Evolutionary conservation across 2,888 invertebrate species (phyloP).

Genomic region (Drosophila atroscutellata): DNA sequence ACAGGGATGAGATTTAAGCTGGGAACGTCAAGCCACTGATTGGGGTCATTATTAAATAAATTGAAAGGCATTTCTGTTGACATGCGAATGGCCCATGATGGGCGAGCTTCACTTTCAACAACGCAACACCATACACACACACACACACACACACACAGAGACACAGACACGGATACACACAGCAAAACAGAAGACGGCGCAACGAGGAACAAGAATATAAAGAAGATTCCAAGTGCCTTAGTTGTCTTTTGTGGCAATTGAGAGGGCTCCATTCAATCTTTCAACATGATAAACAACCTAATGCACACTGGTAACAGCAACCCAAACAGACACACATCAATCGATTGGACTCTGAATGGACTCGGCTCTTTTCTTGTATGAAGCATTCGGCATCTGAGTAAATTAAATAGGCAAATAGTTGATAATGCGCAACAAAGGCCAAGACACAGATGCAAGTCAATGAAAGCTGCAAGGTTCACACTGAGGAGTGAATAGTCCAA

Average conservation of each 20-base stretch:
- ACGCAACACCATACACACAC: constrained; percentile 12
- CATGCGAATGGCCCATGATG: constrained; percentile 45
- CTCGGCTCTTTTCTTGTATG: constrained; percentile 2
- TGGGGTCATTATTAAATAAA: constrained; percentile 67
- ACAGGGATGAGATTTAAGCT: constrained; percentile 39
- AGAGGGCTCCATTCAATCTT: constrained; percentile 61
- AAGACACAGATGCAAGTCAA: constrained; percentile 16
- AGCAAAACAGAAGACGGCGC: background rate
- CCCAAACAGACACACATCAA: constrained; percentile 9
- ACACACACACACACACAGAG: background rate
- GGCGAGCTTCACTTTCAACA: constrained; percentile 12
- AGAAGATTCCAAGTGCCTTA: constrained; percentile 43
- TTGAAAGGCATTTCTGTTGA: constrained; percentile 66
- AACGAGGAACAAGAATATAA: constrained; percentile 28
- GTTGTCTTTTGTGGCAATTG: constrained; percentile 61
- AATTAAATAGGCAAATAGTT: constrained; percentile 50
- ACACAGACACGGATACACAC: background rate
- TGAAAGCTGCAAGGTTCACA: background rate
- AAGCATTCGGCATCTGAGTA: constrained; percentile 27
- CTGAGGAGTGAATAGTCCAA: background rate
- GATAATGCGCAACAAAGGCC: constrained; percentile 34
- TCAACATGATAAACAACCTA: constrained; percentile 75
- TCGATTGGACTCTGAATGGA: constrained; percentile 24
- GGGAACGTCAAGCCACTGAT: constrained; percentile 55
- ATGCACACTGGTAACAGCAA: constrained; percentile 42